Evolutionary conservation across 2,888 invertebrate genomes (phyloP), one percentile per base, ranked within the genome.

Genomic region (Allolobophora icterica): DNA sequence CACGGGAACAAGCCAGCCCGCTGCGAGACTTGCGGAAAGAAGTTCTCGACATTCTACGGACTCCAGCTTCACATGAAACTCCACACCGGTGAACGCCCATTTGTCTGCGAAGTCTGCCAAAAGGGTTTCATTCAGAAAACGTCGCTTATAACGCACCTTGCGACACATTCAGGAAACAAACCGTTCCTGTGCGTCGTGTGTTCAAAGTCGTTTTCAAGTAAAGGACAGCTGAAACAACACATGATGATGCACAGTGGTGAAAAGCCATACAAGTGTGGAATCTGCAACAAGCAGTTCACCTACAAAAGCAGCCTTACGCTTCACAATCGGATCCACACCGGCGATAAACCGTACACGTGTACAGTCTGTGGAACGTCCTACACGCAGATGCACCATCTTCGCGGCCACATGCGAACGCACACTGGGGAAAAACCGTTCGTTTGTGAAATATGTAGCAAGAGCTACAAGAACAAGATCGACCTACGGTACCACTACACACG

Each of bases 381-480:
- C 87, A 38, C 87, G 21, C 87, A 87, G 87, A 87, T 87, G 38
- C 35, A 87, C 38, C 87, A 87, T 87, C 87, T 87, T 24, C 34
- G 38, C 6, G 38, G 87, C 34, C 87, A 87, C 87, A 87, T 87
- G 87, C 87, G 87, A 35, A 87, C 87, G n/a, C 87, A 87, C 87
- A 87, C 87, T 24, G 87, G 87, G 8, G 87, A 87, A 24, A 87
- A 87, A 35, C 87, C 87, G n/a, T 87, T 87, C 8, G 35, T 87
- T 87, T 87, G 87, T 34, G 87, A 87, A 38, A 87, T 87, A 30
- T 87, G 87, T 38, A 38, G 34, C 34, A 87, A 87, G 38, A 87
- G 87, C 87, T 87, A 87, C 87, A 87, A 87, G 87, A 87, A 87
- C 35, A 87, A 87, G 87, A 38, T 87, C 24, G 87, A 87, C n/a